Conservation (phyloP, 2,113 vertebrate genomes). For the Murina feae region DNA sequence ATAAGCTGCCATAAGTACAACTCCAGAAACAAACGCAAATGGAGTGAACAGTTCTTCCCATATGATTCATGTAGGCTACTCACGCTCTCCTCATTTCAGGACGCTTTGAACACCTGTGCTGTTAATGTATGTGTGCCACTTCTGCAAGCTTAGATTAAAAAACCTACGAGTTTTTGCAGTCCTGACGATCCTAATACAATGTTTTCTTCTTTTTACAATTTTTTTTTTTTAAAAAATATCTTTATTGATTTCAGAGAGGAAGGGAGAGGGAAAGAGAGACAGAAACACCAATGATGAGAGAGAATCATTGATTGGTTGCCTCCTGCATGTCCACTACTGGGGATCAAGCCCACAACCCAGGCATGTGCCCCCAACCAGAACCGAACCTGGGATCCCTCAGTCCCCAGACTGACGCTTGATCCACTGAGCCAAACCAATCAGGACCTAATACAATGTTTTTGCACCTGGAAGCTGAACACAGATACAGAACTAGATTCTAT, state of each 20-base stretch:
- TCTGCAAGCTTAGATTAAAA: slow-evolving; percentile 42
- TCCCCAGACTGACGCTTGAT: too few species aligned
- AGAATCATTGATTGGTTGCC: too few species aligned
- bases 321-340: too few species aligned
- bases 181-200: not conserved
- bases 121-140: slow-evolving; percentile 48
- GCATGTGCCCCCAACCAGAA: too few species aligned
- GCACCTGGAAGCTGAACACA: slow-evolving; percentile 8
- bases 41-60: slow-evolving; percentile 40
- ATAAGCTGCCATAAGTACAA: slow-evolving; percentile 37
- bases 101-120: slow-evolving; percentile 33
- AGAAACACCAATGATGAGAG: too few species aligned
- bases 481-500: not conserved
- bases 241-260: too few species aligned
- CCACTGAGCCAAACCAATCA: too few species aligned
- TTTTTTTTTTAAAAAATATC: too few species aligned
- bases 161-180: not conserved
- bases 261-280: too few species aligned
- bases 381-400: too few species aligned
- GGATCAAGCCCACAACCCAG: too few species aligned
- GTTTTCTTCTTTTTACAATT: too few species aligned
- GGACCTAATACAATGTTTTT: not conserved
- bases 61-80: slow-evolving; percentile 52
- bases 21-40: slow-evolving; percentile 59
- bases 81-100: slow-evolving; percentile 32